These are phyloP conservation scores for Kryptopterus vitreolus DNA, from an alignment of 2,797 vertebrate species.

Conservation along the genomic window DNA sequence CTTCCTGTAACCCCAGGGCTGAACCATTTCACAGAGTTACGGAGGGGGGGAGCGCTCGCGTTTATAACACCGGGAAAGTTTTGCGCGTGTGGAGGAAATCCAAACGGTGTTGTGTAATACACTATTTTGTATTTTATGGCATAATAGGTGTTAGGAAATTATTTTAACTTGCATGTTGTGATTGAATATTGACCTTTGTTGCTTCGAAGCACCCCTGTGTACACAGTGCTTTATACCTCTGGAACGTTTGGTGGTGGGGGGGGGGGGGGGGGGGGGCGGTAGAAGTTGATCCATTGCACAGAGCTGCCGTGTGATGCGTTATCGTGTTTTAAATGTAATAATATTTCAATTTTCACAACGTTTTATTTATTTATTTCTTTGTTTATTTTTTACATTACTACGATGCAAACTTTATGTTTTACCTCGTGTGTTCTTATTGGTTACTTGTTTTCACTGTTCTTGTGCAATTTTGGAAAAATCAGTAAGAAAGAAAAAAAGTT, in stretches of 20 bases:
- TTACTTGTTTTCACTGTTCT: neutral
- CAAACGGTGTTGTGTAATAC: neutral
- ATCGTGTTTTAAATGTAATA: too few species aligned
- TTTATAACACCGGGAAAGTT: neutral
- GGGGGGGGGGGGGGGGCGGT: too few species aligned
- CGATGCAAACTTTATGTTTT: neutral
- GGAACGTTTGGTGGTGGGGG: too few species aligned
- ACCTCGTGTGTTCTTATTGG: neutral
- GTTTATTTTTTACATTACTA: neutral
- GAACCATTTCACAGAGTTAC: slow-evolving; percentile 53
- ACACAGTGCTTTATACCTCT: slow-evolving; percentile 39
- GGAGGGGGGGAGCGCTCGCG: slow-evolving; percentile 54
- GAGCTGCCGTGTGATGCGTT: slow-evolving; percentile 53
- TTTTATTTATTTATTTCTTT: too few species aligned
- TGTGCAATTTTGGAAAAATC: neutral
- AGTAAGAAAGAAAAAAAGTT: too few species aligned
- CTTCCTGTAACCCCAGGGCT: slow-evolving; percentile 73
- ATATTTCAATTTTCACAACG: too few species aligned
- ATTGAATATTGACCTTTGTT: neutral
- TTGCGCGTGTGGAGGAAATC: neutral
- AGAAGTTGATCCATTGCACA: slow-evolving; percentile 58
- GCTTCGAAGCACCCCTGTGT: slow-evolving; percentile 19
- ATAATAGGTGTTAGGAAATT: neutral
- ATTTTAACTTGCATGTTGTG: neutral
- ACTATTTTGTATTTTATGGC: fast-evolving